Conservation (phyloP, 2,888 invertebrate species). For the Phaonia tiefii region DNA sequence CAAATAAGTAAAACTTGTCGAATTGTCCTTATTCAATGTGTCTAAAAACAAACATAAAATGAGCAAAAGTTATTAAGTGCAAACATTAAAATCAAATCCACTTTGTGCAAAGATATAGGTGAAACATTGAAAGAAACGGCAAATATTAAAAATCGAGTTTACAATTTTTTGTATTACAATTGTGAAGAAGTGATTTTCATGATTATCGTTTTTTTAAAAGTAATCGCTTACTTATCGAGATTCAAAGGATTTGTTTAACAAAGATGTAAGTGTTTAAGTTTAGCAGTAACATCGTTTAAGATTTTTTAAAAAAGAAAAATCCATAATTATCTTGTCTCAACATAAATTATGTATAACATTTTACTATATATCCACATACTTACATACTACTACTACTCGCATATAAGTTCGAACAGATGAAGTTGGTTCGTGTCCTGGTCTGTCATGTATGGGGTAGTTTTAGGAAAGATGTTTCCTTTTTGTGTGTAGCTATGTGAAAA, state of each 20-base stretch:
- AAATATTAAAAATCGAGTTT: too few relatives aligned
- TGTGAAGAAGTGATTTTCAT: too few relatives aligned
- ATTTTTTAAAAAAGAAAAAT: background rate
- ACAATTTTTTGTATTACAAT: constrained; percentile 8
- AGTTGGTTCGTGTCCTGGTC: background rate
- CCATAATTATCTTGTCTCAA: constrained; percentile 26
- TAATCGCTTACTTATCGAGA: too few relatives aligned
- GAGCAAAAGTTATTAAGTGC: constrained; percentile 27
- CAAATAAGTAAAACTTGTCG: constrained; percentile 2
- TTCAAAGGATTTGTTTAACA: too few relatives aligned
- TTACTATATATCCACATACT: constrained; percentile 62
- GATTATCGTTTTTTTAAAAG: constrained; percentile 2
- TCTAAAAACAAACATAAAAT: constrained; percentile 14
- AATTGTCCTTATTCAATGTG: constrained; percentile 25
- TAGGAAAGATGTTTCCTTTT: background rate
- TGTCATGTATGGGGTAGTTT: constrained; percentile 51
- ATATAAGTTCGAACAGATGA: background rate
- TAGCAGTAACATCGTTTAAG: background rate
- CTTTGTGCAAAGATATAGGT: too few relatives aligned
- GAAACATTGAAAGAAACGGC: too few relatives aligned
- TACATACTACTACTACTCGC: background rate
- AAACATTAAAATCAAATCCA: too few relatives aligned
- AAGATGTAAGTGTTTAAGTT: constrained; percentile 20
- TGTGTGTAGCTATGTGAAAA: constrained; percentile 56
- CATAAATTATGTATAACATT: constrained; percentile 74